Percentiles rank a stretch among this genome's conserved stretches.
These are phyloP conservation scores for Xiphorhynchus elegans DNA, from an alignment of 2,113 vertebrate genomes.

Conservation along the genomic window DNA sequence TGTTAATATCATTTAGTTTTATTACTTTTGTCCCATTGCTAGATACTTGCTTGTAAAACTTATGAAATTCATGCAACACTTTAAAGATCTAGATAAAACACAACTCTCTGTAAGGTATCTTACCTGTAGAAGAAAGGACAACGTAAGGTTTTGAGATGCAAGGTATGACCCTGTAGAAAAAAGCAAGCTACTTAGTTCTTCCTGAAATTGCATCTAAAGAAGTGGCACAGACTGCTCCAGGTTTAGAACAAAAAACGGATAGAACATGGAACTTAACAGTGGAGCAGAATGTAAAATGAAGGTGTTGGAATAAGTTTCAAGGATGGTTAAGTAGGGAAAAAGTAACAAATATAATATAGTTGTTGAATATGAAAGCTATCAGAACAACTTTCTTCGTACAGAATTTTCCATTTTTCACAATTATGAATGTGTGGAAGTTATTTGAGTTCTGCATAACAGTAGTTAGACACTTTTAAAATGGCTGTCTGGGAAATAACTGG, in stretches of 20 bases:
- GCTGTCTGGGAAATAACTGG: not conserved
- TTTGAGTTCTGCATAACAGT: not conserved
- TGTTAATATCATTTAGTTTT: not conserved
- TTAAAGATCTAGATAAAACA: not conserved
- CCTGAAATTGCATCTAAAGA: not conserved
- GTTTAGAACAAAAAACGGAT: not conserved
- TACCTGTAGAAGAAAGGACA: not conserved
- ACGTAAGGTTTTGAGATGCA: not conserved
- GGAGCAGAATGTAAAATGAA: not conserved
- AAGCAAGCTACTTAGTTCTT: not conserved
- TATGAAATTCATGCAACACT: fast-evolving
- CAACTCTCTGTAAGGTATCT: not conserved
- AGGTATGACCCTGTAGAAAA: not conserved
- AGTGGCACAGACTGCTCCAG: not conserved
- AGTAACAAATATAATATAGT: not conserved
- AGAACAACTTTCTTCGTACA: not conserved
- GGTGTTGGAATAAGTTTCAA: not conserved
- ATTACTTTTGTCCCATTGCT: not conserved
- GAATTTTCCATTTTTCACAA: not conserved
- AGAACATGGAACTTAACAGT: not conserved
- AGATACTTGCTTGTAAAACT: not conserved
- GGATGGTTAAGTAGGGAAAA: not conserved
- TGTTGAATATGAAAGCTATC: not conserved
- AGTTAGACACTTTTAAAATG: not conserved
- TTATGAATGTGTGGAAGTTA: not conserved